Base-by-base conservation (phyloP, 2,797 vertebrate species). In the Hirundo rustica region DNA sequence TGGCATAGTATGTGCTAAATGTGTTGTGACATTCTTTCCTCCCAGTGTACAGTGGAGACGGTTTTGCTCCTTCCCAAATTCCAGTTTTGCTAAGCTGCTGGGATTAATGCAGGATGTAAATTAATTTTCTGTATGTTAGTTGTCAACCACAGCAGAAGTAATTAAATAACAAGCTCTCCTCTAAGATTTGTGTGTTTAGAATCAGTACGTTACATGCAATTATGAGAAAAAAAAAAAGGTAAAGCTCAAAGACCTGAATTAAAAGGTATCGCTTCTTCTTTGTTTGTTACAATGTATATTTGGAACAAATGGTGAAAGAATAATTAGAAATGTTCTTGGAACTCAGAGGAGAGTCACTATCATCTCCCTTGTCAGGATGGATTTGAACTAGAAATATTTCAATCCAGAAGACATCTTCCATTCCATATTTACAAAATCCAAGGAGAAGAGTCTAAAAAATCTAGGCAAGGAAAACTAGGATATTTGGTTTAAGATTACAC, bases 1-100 rank as follows among this genome's bases (percentile, higher is more conserved):
- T 97, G 95, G 94, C 95, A 71, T 92, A 86, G 79, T 36, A 60
- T 65, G 47, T 77, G 67, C 95, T 95, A 93, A 96, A 94, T 79
- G 58, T 90, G 68, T 95, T 95, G 80, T 94, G 91, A 96, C 91
- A 93, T 93, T 92, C 83, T 82, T 96, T 88, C 50, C 64, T 88
- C 80, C 93, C 61, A 70, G 26, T 82, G 76, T 94, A 88, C 3
- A 3, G 16, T 76, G 65, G 91, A 85, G 77, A 92, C 47, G 45
- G 50, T 74, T 87, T 66, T 68, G 53, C 25, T 95, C 3, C 61
- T 93, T 95, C 89, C 93, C 77, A 86, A 85, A 93, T 92, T 95
- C 61, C 50, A 58, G 7, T 79, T 85, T 93, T 93, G 64, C 92
- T 92, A 92, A 93, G 4, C 94, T 92, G 95, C 77, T 95, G 91